These are phyloP conservation scores for Myioborus melanocephalus DNA, from an alignment of 2,797 vertebrate genomes.

Conservation along the genomic window DNA sequence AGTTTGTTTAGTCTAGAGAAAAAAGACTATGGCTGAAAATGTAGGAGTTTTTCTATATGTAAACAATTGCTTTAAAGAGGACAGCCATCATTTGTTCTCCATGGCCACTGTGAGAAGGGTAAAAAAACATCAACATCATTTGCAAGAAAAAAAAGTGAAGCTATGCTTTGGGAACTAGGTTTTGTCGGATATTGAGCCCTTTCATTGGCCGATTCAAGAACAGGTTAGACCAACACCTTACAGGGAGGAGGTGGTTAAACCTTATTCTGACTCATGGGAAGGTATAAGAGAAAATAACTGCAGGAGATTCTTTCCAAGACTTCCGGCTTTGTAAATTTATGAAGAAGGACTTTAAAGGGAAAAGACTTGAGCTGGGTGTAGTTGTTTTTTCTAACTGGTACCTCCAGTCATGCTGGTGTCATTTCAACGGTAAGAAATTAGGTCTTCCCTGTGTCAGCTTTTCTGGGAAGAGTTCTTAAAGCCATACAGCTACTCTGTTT, in stretches of 20 bases:
- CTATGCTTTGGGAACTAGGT: not conserved
- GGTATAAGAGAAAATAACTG: not conserved
- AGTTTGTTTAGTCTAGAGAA: constrained; percentile 65
- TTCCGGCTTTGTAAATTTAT: not conserved
- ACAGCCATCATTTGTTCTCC: constrained; percentile 12
- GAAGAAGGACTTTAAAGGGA: not conserved
- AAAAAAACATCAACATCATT: not conserved
- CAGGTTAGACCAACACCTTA: not conserved
- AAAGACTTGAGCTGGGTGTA: not conserved
- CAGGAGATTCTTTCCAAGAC: not conserved
- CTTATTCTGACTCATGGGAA: not conserved
- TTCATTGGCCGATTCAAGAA: not conserved
- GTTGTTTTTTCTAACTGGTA: not conserved
- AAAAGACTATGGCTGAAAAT: not conserved
- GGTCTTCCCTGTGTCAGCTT: not conserved
- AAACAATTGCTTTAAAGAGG: constrained; percentile 27
- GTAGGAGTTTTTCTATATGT: not conserved
- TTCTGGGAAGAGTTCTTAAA: not conserved
- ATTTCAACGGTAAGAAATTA: not conserved
- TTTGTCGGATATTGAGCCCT: not conserved
- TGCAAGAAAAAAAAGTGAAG: not conserved
- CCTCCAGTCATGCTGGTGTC: not conserved
- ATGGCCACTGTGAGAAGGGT: not conserved
- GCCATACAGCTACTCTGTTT: not conserved
- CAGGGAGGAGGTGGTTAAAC: not conserved